These are phyloP conservation scores for Lysandra bellargus DNA, from an alignment of 2,888 invertebrate genomes.

Conservation along the genomic window DNA sequence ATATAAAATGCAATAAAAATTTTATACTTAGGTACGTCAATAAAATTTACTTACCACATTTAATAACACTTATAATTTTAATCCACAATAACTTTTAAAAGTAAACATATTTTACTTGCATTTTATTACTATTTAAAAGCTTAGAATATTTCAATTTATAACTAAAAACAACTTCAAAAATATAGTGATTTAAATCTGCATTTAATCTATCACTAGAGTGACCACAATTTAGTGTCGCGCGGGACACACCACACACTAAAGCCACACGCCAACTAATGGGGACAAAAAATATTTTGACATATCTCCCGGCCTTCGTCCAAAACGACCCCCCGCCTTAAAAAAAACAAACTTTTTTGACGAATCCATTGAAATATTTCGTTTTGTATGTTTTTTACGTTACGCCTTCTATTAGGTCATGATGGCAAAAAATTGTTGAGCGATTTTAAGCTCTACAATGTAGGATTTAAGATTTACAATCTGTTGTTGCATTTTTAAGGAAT, in stretches of 20 bases:
- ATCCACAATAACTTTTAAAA: background rate
- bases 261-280: conserved; percentile 63
- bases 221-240: conserved; percentile 51
- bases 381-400: conserved; percentile 32
- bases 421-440: background rate
- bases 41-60: background rate
- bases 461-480: conserved; percentile 37
- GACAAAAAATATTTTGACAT: conserved; percentile 68
- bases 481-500: conserved; percentile 46
- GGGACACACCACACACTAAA: conserved; percentile 49
- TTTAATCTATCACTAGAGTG: conserved; percentile 38
- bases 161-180: background rate
- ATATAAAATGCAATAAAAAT: background rate
- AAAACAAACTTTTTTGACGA: conserved; percentile 24
- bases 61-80: conserved; percentile 2
- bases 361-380: conserved; percentile 35
- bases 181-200: background rate
- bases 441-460: conserved; percentile 31
- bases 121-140: background rate
- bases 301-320: conserved; percentile 63
- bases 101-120: background rate
- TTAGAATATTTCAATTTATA: background rate
- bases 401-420: conserved; percentile 35
- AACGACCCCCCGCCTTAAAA: conserved; percentile 61
- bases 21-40: background rate